Conservation (phyloP, 2,888 invertebrate genomes). For the Macrophya annulata region DNA sequence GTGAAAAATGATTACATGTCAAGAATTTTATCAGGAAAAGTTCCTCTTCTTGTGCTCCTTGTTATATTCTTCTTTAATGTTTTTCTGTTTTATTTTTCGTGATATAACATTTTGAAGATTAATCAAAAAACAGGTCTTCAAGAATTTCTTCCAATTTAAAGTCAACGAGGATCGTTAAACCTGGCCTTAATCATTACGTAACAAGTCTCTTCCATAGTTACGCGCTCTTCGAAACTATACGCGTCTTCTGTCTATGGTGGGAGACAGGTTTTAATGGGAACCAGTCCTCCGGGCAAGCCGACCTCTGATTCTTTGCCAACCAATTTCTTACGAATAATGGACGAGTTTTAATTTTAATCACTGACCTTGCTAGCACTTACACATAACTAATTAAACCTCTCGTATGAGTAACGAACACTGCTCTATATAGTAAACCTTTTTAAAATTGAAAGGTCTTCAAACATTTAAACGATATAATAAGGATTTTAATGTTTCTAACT, state of each 20-base stretch:
- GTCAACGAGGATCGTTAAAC: conserved; percentile 19
- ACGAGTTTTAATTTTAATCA: conserved; percentile 53
- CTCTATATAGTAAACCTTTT: not conserved
- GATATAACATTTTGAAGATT: not conserved
- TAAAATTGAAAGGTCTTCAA: not conserved
- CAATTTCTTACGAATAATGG: conserved; percentile 48
- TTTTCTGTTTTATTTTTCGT: too few relatives aligned
- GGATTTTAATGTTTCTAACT: not conserved
- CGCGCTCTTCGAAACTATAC: not conserved
- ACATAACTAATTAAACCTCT: not conserved
- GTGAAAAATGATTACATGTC: not conserved
- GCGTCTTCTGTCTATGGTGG: conserved; percentile 34
- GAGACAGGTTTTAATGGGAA: conserved; percentile 40
- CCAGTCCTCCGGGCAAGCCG: conserved; percentile 39
- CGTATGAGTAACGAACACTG: not conserved
- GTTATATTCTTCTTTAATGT: not conserved
- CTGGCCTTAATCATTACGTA: conserved; percentile 41
- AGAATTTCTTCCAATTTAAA: conserved; percentile 16
- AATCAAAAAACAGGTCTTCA: not conserved
- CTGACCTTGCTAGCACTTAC: conserved; percentile 36
- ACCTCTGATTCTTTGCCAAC: conserved; percentile 30
- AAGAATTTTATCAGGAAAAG: not conserved
- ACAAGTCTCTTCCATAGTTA: conserved; percentile 36
- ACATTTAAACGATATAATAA: not conserved
- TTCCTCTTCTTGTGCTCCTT: not conserved